phyloP scores from a whole-genome alignment of 2,888 invertebrate genomes.

The Ophion costatus region DNA sequence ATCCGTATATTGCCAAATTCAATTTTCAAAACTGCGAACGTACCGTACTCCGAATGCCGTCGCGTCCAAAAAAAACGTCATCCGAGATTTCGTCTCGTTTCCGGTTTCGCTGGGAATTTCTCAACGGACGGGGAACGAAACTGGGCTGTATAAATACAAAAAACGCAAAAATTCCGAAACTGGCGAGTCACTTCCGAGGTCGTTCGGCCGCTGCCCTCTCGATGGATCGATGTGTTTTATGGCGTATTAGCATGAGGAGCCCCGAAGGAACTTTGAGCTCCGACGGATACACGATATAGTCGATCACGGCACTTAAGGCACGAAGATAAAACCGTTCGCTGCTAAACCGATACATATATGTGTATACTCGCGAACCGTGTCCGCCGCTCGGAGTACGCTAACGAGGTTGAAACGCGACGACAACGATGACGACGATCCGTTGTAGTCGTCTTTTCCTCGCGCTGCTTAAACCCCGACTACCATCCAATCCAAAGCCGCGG shows the following conservation, averaged over 20 bases:
- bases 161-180: constrained; percentile 35
- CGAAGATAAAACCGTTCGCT: constrained; percentile 73
- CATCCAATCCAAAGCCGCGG: constrained; percentile 55
- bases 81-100: constrained; percentile 53
- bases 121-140: constrained; percentile 19
- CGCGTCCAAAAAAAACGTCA: constrained; percentile 4
- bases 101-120: constrained; percentile 44
- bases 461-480: constrained; percentile 77
- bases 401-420: constrained; percentile 71
- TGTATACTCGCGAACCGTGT: constrained; percentile 50
- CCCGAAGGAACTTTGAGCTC: constrained; percentile 17
- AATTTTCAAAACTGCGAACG: neutral
- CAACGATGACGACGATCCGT: constrained; percentile 43
- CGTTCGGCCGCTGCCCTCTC: constrained; percentile 28
- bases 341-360: constrained; percentile 28
- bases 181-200: constrained; percentile 61
- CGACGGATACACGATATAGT: constrained; percentile 70
- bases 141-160: constrained; percentile 6
- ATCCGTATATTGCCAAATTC: neutral
- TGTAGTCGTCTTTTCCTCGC: constrained; percentile 74
- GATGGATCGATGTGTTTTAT: constrained; percentile 50
- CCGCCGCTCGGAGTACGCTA: constrained; percentile 71
- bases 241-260: constrained; percentile 45
- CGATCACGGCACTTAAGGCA: constrained; percentile 77
- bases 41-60: neutral